Conservation (phyloP, 2,797 vertebrate genomes). For the Lutjanus argentimaculatus region DNA sequence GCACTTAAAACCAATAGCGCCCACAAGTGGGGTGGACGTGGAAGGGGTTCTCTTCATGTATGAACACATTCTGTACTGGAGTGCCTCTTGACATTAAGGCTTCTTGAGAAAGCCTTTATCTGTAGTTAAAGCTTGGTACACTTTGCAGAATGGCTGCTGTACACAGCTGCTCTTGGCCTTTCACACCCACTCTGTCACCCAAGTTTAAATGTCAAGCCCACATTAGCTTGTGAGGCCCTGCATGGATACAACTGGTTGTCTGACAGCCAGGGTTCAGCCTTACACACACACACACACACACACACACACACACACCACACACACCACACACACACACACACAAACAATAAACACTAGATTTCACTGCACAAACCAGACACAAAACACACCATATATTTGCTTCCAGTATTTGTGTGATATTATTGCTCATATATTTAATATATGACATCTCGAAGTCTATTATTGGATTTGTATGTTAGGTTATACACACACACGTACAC, state of each 20-base stretch:
- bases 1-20: background rate
- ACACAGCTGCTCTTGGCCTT: conserved; percentile 75
- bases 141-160: conserved; percentile 68
- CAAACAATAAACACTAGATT: conserved; percentile 12
- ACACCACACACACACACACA: conserved; percentile 12
- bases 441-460: conserved; percentile 1
- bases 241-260: conserved; percentile 60
- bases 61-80: conserved; percentile 46
- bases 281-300: conserved; percentile 10
- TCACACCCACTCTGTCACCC: conserved; percentile 77
- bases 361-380: conserved; percentile 12
- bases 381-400: conserved; percentile 14
- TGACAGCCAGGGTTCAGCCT: conserved; percentile 40
- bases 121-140: conserved; percentile 67
- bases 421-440: conserved; percentile 19
- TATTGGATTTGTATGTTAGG: conserved; percentile 11
- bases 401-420: background rate
- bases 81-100: conserved; percentile 77
- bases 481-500: conserved; percentile 34
- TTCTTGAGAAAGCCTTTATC: conserved; percentile 74
- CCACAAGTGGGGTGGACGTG: conserved; percentile 9
- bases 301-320: conserved; percentile 16
- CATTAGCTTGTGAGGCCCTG: conserved; percentile 70
- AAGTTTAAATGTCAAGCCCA: conserved; percentile 82
- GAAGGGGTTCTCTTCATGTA: conserved; percentile 17